Base-by-base conservation (phyloP, 2,797 vertebrate genomes). In the Mus minutoides region DNA sequence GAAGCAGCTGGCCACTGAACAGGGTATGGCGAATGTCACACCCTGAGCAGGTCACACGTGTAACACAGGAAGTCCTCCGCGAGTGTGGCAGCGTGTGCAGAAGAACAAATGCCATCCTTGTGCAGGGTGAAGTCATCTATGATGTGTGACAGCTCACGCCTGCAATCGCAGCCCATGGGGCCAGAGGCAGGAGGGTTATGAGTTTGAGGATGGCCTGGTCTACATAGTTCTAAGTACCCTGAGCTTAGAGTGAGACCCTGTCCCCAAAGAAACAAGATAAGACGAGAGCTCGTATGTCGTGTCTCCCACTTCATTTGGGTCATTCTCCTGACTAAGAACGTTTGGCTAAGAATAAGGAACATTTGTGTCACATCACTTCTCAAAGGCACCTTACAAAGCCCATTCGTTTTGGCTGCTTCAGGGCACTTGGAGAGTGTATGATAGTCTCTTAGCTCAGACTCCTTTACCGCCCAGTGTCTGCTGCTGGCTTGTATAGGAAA, bases 1-100 rank as follows among this genome's bases (percentile, higher is more conserved):
- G 31, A 79, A 89, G 8, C 3, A 13, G 34, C n/a, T 21, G 8
- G 0, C 2, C 14, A 29, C 3, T 22, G 0, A 9, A 49, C 34
- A 13, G 17, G 7, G 0, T 3, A 2, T 0, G 9, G 60, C 64
- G 31, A 54, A 16, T 13, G 6, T 40, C 21, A 24, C 52, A 29
- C 6, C 4, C 11, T 26, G 14, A 14, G 17, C 12, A 5, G 12
- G 64, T 17, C 69, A 86, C 64, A n/a, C 3, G 1, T 4, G 2
- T 0, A 80, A 16, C 60, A 1, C 10, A 7, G 67, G 34, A 83
- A 58, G 49, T 6, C 31, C 4, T 49, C 82, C 19, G 1, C 12
- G 40, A 46, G 82, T 46, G 16, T 46, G 60, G 16, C 6, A 5
- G 3, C 6, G 19, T 8, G 40, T 34, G 11, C 11, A 13, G 29